phyloP scores from a whole-genome alignment of 1,140 invertebrate species.

The Macrobrachium rosenbergii region DNA sequence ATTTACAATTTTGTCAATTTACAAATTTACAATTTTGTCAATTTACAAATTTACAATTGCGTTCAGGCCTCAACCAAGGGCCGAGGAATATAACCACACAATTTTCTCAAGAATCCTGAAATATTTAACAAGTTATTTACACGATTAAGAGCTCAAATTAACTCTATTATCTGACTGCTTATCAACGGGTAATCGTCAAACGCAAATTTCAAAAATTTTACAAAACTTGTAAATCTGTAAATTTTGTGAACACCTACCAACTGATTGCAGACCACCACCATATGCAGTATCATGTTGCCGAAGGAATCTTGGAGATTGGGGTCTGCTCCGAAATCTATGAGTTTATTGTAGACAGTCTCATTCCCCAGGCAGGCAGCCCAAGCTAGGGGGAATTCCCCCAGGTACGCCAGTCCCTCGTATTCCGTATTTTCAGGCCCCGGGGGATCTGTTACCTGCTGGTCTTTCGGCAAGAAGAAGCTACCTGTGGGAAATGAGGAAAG shows the following conservation, averaged over 20 bases:
- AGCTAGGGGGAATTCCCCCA: conserved; percentile 95
- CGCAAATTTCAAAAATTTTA: no score
- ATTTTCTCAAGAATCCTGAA: no score
- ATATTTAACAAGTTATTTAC: no score
- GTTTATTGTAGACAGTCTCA: conserved; percentile 96
- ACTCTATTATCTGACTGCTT: no score
- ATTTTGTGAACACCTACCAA: conserved; percentile 74
- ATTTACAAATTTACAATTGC: no score
- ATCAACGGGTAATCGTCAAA: no score
- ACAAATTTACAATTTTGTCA: no score
- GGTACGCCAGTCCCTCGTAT: conserved; percentile 95
- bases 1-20: no score
- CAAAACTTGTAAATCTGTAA: no score
- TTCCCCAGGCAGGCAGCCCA: conserved; percentile 98
- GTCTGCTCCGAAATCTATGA: conserved; percentile 91
- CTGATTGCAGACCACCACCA: conserved; percentile 98
- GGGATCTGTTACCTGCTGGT: conserved; percentile 84
- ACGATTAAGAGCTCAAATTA: no score
- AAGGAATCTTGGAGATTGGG: conserved; percentile 93
- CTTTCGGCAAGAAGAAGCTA: conserved; percentile 91
- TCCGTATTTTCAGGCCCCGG: conserved; percentile 81
- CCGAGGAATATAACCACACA: no score
- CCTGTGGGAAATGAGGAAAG: conserved; percentile 71
- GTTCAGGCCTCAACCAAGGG: no score
- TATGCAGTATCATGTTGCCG: conserved; percentile 97